Percentiles rank a stretch among this genome's conserved stretches.
Conservation (phyloP, 1,140 invertebrate species). For the Neodiprion pinetum region DNA sequence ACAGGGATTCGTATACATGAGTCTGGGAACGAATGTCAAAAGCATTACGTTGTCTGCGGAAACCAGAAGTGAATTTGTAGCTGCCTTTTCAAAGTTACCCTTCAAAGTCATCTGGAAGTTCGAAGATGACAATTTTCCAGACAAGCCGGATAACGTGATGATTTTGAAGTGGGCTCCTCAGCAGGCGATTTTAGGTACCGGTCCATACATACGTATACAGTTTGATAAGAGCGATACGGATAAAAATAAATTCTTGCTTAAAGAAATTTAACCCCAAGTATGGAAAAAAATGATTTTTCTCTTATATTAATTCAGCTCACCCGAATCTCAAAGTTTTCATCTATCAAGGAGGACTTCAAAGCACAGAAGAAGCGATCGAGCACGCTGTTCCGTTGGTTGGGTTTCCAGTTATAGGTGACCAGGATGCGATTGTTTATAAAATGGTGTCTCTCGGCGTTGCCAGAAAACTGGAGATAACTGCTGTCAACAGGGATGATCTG, state of each 20-base stretch:
- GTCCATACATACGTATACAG: background rate
- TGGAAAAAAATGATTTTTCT: too few species aligned
- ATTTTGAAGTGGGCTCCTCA: constrained; percentile 55
- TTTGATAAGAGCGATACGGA: background rate
- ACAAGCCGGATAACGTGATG: constrained; percentile 45
- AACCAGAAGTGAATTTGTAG: constrained; percentile 47
- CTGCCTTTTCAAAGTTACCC: constrained; percentile 56
- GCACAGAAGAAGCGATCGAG: constrained; percentile 66
- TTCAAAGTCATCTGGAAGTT: constrained; percentile 48
- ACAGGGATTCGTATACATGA: constrained; percentile 67
- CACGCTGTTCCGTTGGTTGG: constrained; percentile 65
- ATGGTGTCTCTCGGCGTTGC: constrained; percentile 28
- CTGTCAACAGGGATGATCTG: constrained; percentile 24
- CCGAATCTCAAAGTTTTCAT: constrained; percentile 66
- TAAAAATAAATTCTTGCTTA: too few species aligned
- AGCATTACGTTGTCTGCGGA: constrained; percentile 40
- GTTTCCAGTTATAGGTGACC: constrained; percentile 42
- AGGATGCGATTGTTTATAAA: background rate
- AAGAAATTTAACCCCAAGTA: too few species aligned
- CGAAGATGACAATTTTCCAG: constrained; percentile 14
- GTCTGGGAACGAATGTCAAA: constrained; percentile 60
- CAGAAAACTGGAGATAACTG: constrained; percentile 26
- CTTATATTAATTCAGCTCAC: constrained; percentile 53
- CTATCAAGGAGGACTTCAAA: constrained; percentile 69
- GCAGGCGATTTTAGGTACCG: constrained; percentile 45